Base-by-base conservation (phyloP, 30 jellyfish, hydroid and myxozoan genomes). In the Phacellophora camtschatica region DNA sequence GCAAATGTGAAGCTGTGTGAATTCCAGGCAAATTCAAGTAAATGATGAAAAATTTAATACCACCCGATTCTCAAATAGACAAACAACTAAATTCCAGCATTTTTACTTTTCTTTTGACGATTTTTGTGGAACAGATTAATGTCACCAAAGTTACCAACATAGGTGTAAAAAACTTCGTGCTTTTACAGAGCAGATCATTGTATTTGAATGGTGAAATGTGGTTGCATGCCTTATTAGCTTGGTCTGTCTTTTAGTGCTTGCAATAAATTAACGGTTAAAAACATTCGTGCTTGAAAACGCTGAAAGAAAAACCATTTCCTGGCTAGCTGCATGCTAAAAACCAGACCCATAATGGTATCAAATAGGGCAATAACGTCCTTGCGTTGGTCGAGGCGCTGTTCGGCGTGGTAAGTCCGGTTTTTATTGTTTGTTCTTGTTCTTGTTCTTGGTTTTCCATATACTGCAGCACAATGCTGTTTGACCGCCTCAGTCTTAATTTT, bases 401-500 rank as follows among this genome's bases (percentile, higher is more conserved):
- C 27, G 80, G 7, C 3, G 30, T 55, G 28, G 25, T 2, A 27
- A 20, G 31, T 11, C 36, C 37, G n/a, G 27, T 62, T 4, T 19
- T 30, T 10, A 31, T 20, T 28, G 35, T 43, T 23, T 30, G 56
- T 8, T 58, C 27, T 16, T 32, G 34, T 4, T 24, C 66, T 18
- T 51, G 41, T 1, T 41, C 57, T 4, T 5, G 32, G 5, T 10
- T 18, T 66, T 64, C 82, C 43, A 78, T 16, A 4, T 35, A 58
- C 19, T 73, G 74, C 63, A 83, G 29, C 19, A 82, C 97, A 34
- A 90, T 87, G 42, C 97, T 90, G 77, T 90, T 90, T 0, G 86
- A 89, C 35, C 96, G 74, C 28, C 92, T 66, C 8, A 90, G 90
- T 50, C 96, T 77, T 7, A 90, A 61, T 35, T 83, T 83, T 20